Percentiles rank a stretch among this genome's conserved stretches.
Conservation (phyloP, 92 coral and sea anemone species). For the Zoanthus solanderi region DNA sequence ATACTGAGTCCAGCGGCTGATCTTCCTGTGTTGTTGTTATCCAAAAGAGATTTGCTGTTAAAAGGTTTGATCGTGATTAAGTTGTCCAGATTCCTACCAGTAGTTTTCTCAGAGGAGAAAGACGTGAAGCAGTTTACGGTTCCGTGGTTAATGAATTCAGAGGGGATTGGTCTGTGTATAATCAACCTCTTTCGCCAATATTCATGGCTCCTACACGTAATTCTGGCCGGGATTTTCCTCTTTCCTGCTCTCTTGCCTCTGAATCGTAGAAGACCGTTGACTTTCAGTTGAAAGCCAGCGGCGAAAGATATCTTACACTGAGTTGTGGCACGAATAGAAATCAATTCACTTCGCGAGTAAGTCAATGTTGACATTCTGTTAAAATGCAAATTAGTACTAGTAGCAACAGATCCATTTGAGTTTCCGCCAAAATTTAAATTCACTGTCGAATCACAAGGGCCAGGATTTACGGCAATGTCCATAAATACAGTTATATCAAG, state of each 20-base stretch:
- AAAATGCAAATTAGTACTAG: conserved; percentile 24
- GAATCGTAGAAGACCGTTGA: conserved; percentile 16
- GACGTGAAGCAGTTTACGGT: conserved; percentile 5
- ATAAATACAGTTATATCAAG: neutral
- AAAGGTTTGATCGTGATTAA: conserved; percentile 10
- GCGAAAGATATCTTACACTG: conserved; percentile 31
- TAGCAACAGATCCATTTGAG: conserved; percentile 22
- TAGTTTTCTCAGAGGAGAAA: conserved; percentile 9
- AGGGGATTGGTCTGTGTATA: conserved; percentile 11
- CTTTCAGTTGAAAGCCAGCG: conserved; percentile 27
- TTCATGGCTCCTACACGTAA: conserved; percentile 2
- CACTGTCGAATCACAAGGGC: conserved; percentile 19
- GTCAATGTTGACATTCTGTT: conserved; percentile 27
- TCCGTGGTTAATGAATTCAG: conserved; percentile 8
- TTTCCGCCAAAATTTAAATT: conserved; percentile 22
- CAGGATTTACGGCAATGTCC: neutral
- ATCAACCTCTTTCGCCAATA: conserved; percentile 10
- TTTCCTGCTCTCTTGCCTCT: conserved; percentile 13
- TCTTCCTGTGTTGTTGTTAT: conserved; percentile 1
- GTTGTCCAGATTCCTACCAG: conserved; percentile 15
- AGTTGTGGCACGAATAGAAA: conserved; percentile 22
- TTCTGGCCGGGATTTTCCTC: conserved; percentile 4
- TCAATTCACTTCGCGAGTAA: conserved; percentile 22
- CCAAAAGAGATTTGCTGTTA: conserved; percentile 15
- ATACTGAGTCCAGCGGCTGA: conserved; percentile 33